phyloP scores from a whole-genome alignment of 2,888 invertebrate species.

The Yponomeuta sedellus region DNA sequence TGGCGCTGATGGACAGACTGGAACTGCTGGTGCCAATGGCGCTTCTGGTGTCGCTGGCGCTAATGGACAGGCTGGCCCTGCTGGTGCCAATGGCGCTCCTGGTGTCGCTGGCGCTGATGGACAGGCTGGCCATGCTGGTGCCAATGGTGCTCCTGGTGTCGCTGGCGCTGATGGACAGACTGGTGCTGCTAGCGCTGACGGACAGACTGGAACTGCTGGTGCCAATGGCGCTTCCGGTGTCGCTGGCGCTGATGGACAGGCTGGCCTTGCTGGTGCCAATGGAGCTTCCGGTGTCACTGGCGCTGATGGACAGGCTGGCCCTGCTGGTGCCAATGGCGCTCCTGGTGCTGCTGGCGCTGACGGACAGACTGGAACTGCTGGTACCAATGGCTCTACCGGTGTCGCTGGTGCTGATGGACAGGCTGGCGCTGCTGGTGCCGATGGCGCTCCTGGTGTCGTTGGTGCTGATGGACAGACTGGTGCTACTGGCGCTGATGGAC shows the following conservation, averaged over 20 bases:
- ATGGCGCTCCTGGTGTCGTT: background rate
- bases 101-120: background rate
- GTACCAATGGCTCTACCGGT: background rate
- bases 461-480: conserved; percentile 5
- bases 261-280: background rate
- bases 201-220: background rate
- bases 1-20: background rate
- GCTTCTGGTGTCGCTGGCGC: background rate
- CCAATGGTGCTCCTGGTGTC: background rate
- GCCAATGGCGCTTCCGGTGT: background rate
- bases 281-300: background rate
- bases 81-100: background rate
- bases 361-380: background rate
- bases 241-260: background rate
- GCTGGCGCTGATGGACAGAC: background rate
- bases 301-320: background rate
- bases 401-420: background rate
- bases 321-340: background rate
- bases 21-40: background rate
- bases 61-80: background rate
- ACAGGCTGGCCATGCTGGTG: too few relatives aligned
- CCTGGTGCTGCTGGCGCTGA: conserved; percentile 28
- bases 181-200: background rate
- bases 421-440: background rate
- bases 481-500: background rate